phyloP scores from a whole-genome alignment of 2,888 invertebrate genomes.

The Polyommatus iphigenia region DNA sequence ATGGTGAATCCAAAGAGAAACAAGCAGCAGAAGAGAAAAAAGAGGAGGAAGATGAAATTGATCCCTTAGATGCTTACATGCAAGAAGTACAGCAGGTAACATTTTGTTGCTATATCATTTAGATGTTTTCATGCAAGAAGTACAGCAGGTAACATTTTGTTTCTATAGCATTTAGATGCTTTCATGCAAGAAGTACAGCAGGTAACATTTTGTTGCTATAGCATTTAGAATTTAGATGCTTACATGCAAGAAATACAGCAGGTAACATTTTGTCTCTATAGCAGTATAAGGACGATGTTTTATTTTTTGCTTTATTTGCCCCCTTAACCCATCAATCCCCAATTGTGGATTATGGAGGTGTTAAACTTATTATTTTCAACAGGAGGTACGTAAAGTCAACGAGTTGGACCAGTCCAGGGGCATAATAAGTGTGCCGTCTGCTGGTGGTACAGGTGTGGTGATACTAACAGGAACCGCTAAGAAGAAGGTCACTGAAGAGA shows the following conservation, averaged over 20 bases:
- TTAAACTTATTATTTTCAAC: conserved; percentile 56
- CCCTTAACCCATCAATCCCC: too few species aligned
- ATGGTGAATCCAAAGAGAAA: conserved; percentile 70
- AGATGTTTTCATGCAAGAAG: conserved; percentile 98
- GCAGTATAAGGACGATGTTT: too few species aligned
- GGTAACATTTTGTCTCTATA: conserved; percentile 49
- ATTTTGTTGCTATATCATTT: conserved; percentile 58
- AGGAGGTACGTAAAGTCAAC: conserved; percentile 91
- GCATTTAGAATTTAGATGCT: conserved; percentile 85
- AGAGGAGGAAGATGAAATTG: conserved; percentile 88
- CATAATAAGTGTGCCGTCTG: conserved; percentile 64
- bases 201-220: too few species aligned
- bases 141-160: conserved; percentile 71
- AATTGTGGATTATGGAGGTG: too few species aligned
- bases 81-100: conserved; percentile 84
- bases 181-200: too few species aligned
- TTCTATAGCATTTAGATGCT: conserved; percentile 85
- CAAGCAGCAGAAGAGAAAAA: conserved; percentile 68
- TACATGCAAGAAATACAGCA: conserved; percentile 94
- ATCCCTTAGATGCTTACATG: conserved; percentile 99
- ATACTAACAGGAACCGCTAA: conserved; percentile 93
- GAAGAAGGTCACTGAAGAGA: conserved; percentile 87
- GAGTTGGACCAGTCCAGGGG: conserved; percentile 83
- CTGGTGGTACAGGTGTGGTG: conserved; percentile 82
- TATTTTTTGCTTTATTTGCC: too few species aligned